A percentile compares a stretch with the other conserved stretches of the same genome.
These are phyloP conservation scores for Oceanodroma tethys DNA, from an alignment of 2,113 vertebrate genomes.

Conservation along the genomic window DNA sequence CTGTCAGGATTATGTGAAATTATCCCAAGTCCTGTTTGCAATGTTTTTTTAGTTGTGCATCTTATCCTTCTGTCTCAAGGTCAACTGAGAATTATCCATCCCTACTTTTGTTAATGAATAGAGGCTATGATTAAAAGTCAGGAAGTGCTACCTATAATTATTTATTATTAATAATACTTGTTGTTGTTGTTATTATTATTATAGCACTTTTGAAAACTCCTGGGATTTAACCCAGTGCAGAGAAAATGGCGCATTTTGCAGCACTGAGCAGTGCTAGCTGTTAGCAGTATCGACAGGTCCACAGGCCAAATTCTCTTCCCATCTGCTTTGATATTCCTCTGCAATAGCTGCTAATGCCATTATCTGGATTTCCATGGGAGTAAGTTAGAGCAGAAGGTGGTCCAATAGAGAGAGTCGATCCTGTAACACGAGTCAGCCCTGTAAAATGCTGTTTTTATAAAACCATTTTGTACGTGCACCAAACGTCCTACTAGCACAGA, in stretches of 20 bases:
- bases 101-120: not conserved
- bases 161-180: not conserved
- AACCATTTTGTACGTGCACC: not conserved
- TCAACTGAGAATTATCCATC: not conserved
- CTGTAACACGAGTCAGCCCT: not conserved
- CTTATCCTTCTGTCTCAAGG: not conserved
- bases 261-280: not conserved
- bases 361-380: not conserved
- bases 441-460: not conserved
- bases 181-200: not conserved
- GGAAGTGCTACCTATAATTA: not conserved
- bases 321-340: not conserved
- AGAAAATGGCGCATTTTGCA: not conserved
- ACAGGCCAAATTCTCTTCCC: not conserved
- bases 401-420: not conserved
- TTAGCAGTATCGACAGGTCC: fast-evolving
- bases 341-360: not conserved
- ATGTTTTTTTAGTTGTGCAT: not conserved
- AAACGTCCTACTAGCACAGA: not conserved
- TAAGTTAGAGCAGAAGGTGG: not conserved
- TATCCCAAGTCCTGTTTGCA: not conserved
- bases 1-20: constrained; percentile 19
- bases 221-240: not conserved
- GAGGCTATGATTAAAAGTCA: not conserved
- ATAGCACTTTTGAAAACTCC: not conserved